Conservation (phyloP, 2,113 vertebrate genomes). For the Pongo abelii region DNA sequence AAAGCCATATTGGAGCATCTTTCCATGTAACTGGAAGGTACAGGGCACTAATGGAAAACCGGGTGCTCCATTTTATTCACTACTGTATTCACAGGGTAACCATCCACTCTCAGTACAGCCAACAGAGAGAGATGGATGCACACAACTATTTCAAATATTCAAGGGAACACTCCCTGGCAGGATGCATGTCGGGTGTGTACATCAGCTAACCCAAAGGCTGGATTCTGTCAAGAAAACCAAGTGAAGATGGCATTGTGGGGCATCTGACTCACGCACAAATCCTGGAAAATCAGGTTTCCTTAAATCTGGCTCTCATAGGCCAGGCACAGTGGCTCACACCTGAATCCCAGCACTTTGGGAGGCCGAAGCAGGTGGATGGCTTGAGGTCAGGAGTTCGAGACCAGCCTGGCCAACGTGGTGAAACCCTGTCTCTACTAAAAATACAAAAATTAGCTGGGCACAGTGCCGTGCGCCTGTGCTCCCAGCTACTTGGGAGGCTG, state of each 20-base stretch:
- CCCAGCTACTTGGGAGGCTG: no score
- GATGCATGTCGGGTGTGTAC: background rate
- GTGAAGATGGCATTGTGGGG: background rate
- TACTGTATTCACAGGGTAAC: background rate
- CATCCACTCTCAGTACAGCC: background rate
- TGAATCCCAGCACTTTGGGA: no score
- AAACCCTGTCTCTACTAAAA: no score
- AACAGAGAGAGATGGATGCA: background rate
- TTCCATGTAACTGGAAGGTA: background rate
- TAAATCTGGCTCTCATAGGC: background rate
- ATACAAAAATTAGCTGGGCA: no score
- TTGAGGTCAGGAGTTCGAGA: no score
- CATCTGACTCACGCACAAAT: background rate
- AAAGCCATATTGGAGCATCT: background rate
- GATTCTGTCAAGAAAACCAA: background rate
- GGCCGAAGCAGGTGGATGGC: no score
- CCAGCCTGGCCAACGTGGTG: no score
- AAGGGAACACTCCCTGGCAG: background rate
- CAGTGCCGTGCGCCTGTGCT: accelerated
- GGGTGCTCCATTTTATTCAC: background rate
- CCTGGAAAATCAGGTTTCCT: background rate
- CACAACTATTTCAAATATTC: background rate
- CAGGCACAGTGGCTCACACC: no score
- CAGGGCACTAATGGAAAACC: background rate
- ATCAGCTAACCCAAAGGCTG: background rate